These are phyloP conservation scores for Campodea augens DNA, from an alignment of 1,140 invertebrate species.

Conservation along the genomic window DNA sequence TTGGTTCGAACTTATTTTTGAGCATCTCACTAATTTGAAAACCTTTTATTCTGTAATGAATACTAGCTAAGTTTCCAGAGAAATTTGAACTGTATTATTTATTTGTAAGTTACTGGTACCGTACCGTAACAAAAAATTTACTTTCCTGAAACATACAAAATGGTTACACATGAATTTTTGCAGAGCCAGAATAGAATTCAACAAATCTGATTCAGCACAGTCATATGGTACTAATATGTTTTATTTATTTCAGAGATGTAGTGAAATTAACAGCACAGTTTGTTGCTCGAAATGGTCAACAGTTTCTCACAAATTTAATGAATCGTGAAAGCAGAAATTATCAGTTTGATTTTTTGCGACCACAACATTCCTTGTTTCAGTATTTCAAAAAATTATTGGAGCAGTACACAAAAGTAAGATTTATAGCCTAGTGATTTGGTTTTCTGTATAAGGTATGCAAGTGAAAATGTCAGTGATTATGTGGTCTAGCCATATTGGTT, in stretches of 20 bases:
- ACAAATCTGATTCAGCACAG: background rate
- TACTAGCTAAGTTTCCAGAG: too few species aligned
- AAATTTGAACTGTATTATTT: too few species aligned
- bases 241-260: slow-evolving; percentile 54
- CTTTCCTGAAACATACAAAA: slow-evolving; percentile 4
- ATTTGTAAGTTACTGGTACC: too few species aligned
- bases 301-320: slow-evolving; percentile 96
- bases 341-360: slow-evolving; percentile 96
- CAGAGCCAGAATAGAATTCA: background rate
- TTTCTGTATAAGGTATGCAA: too few species aligned
- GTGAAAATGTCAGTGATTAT: too few species aligned
- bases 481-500: too few species aligned
- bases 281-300: slow-evolving; percentile 92
- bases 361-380: slow-evolving; percentile 94
- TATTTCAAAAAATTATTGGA: slow-evolving; percentile 97
- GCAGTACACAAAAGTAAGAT: slow-evolving; percentile 80
- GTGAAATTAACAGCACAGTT: slow-evolving; percentile 97
- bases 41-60: too few species aligned
- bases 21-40: too few species aligned
- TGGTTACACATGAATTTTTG: background rate
- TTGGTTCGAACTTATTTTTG: too few species aligned
- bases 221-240: slow-evolving; percentile 5
- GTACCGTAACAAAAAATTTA: too few species aligned
- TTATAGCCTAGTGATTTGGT: too few species aligned
- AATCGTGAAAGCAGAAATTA: slow-evolving; percentile 95